These are phyloP conservation scores for Lasiurus borealis DNA, from an alignment of 2,113 vertebrate species.

Conservation along the genomic window DNA sequence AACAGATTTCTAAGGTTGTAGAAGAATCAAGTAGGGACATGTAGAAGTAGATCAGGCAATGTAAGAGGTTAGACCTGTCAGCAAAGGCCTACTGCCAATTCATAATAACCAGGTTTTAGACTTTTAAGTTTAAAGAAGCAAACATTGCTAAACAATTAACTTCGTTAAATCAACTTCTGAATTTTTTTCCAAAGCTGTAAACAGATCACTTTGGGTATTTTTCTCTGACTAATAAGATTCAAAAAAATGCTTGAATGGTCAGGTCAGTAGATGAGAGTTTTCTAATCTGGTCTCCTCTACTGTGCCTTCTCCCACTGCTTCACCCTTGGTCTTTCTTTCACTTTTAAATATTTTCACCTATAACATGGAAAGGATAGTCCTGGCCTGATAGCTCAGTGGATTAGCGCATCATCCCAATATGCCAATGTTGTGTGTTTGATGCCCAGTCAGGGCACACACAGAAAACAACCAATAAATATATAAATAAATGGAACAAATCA, in stretches of 20 bases:
- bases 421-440: background rate
- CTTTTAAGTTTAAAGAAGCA: background rate
- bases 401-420: background rate
- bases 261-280: background rate
- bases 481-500: background rate
- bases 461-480: background rate
- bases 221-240: background rate
- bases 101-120: background rate
- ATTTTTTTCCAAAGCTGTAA: slow-evolving; percentile 12
- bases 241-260: background rate
- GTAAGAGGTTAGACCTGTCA: background rate
- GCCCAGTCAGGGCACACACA: background rate
- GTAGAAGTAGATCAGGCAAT: background rate
- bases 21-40: background rate
- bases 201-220: background rate
- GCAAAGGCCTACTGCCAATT: background rate
- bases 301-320: background rate
- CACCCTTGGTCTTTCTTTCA: background rate
- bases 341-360: background rate
- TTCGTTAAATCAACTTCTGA: slow-evolving; percentile 12
- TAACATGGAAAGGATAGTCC: background rate
- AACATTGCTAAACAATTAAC: background rate
- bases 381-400: background rate
- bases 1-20: background rate
- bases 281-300: background rate